phyloP scores from a whole-genome alignment of 53 echinoderm and acorn worm genomes.

The Antedon mediterranea region DNA sequence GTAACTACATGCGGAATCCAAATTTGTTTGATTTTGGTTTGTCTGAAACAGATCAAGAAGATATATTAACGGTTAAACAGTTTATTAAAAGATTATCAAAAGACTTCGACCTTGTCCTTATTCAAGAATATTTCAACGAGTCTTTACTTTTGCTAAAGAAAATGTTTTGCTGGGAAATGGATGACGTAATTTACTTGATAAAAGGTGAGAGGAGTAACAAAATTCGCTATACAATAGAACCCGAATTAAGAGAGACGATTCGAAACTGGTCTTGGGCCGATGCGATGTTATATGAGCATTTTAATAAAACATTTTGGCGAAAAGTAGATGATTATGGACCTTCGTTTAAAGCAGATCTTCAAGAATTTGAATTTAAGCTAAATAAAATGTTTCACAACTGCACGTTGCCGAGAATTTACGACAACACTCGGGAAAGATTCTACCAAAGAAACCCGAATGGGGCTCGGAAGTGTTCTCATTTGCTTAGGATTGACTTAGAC shows the following conservation, averaged over 20 bases:
- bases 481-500: not conserved
- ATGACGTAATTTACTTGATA: slow-evolving; percentile 28
- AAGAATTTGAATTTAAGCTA: slow-evolving; percentile 18
- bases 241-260: not conserved
- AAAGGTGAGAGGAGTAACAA: not conserved
- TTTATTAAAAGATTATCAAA: slow-evolving; percentile 10
- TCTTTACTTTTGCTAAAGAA: slow-evolving; percentile 27
- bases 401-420: not conserved
- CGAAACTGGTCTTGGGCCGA: slow-evolving; percentile 24
- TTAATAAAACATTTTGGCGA: slow-evolving; percentile 38
- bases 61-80: not conserved
- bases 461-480: not conserved
- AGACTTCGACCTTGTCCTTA: slow-evolving; percentile 27
- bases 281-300: slow-evolving; percentile 25
- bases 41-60: slow-evolving; percentile 7
- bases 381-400: slow-evolving; percentile 33
- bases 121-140: slow-evolving; percentile 29
- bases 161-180: slow-evolving; percentile 29
- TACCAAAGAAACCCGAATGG: not conserved
- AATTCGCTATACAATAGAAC: not conserved
- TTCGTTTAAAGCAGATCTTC: slow-evolving; percentile 19
- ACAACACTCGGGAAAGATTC: not conserved
- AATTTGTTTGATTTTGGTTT: slow-evolving; percentile 28
- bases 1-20: slow-evolving; percentile 17
- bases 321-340: slow-evolving; percentile 31